Evolutionary conservation across 2,888 invertebrate species (phyloP), one percentile per base, ranked within the genome.

Genomic region (Drosophila mayaguana): DNA sequence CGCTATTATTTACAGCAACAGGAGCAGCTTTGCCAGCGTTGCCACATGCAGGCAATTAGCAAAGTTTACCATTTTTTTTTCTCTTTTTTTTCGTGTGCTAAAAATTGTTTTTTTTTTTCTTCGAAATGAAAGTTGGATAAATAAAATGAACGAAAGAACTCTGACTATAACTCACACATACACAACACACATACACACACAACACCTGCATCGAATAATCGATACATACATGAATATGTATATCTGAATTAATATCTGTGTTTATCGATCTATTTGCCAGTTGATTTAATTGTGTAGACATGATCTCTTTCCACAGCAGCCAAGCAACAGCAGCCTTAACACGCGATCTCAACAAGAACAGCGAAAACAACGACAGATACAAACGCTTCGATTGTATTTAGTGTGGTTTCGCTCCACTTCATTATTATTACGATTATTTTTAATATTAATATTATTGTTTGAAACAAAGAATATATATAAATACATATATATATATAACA

Each of bases 281-380:
- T 72, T 72, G 64, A 72, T 87, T 89, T 85, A 85, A 85, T 89
- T 81, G 80, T 76, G 82, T 85, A 89, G 89, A 89, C 84, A 86
- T 83, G 53, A 80, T 79, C 51, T 88, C 69, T 84, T 87, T 78
- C 59, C 84, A 84, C 84, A 84, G 84, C 84, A 84, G 87, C 87
- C 72, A 68, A 79, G 66, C 84, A 83, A 68, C 81, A 86, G 68
- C 81, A 86, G 59, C 72, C 64, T 64, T 64, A 51, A 51, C 63
- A 80, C 64, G 67, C 67, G 75, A 75, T 75, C 81, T 81, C 72
- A 73, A 28, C 66, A 36, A 14, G 36, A 36, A 9, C 53, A 66
- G 42, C 73, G 67, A 63, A 60, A 81, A 66, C 76, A 81, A 61
- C 76, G 61, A 75, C 67, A 80, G 74, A 88, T 72, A 67, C 62